Evolutionary conservation across 2,797 vertebrate genomes (phyloP), one percentile per base, ranked within the genome.

Genomic region (Coccyzus lansbergi): DNA sequence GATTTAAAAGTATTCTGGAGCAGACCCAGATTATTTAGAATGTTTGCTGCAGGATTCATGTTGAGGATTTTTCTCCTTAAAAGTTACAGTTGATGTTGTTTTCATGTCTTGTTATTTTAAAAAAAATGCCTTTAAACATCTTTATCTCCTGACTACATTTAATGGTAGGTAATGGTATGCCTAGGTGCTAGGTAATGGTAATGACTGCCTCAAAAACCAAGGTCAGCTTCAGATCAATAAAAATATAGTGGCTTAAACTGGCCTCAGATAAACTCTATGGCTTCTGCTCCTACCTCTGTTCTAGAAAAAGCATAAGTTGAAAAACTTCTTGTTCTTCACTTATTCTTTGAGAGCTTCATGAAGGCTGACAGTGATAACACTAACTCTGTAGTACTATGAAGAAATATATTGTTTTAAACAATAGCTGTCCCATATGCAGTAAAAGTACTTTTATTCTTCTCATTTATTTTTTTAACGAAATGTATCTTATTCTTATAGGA

Each of bases 351-450:
- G 16, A 34, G 6, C 2, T 71, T 81, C 10, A 3, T 24, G 1
- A 7, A 76, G 48, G 7, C 3, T 78, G 15, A 31, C 46, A 81
- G 68, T 74, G 36, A 6, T 34, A 60, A 28, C 5, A 9, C 9
- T 25, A 59, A n/a, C 5, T 59, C 36, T 44, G 6, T 31, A 48
- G 6, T 13, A 28, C 2, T 15, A 7, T 42, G 29, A 69, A 65
- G 11, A 5, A 53, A 46, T 46, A 14, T 18, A 16, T 24, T 48
- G 4, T 44, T 85, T 67, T 59, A 56, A 70, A 83, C 53, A 72
- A n/a, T 42, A 26, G 1, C 8, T 3, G 5, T 3, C 2, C 19
- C 7, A 24, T 1, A 1, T 0, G 2, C 15, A 17, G 78, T 52
- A 34, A 48, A 55, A 70, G 52, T 20, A 26, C 2, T 17, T 69